Conservation (phyloP, 2,797 vertebrate species). For the Trachops cirrhosus region DNA sequence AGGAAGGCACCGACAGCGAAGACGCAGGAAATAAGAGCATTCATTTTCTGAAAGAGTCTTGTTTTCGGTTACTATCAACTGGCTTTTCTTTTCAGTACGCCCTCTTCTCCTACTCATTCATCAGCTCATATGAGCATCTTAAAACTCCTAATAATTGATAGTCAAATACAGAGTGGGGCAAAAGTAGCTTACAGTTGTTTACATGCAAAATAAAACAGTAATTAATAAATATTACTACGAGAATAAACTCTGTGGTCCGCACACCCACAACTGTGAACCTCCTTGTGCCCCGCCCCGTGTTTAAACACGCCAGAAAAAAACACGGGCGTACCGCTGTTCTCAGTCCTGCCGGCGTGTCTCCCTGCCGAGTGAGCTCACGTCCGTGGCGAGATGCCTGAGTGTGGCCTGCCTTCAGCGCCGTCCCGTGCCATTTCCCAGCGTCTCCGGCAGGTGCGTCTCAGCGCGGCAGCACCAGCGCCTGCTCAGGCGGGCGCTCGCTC, state of each 20-base stretch:
- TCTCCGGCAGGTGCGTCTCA: background rate
- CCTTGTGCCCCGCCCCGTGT: background rate
- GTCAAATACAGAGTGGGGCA: background rate
- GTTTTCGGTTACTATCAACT: background rate
- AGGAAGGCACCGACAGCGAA: background rate
- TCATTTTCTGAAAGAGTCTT: background rate
- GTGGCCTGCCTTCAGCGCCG: constrained; percentile 30
- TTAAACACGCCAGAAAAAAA: background rate
- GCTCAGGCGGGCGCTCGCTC: constrained; percentile 16
- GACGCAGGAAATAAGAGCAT: background rate
- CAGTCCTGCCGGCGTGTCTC: background rate
- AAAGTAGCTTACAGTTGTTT: background rate
- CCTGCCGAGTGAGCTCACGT: constrained; percentile 31
- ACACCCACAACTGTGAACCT: background rate
- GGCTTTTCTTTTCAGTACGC: background rate
- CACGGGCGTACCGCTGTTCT: background rate
- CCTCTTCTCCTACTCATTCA: background rate
- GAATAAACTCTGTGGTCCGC: too few species aligned
- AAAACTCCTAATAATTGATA: constrained; percentile 36
- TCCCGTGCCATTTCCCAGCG: constrained; percentile 30
- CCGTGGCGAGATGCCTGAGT: background rate
- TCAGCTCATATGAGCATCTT: constrained; percentile 41
- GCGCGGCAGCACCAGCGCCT: constrained; percentile 31
- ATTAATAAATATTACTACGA: background rate
- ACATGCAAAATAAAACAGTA: background rate